Evolutionary conservation across 1,140 invertebrate genomes (phyloP).

Genomic region (Scaptomyza pallida): DNA sequence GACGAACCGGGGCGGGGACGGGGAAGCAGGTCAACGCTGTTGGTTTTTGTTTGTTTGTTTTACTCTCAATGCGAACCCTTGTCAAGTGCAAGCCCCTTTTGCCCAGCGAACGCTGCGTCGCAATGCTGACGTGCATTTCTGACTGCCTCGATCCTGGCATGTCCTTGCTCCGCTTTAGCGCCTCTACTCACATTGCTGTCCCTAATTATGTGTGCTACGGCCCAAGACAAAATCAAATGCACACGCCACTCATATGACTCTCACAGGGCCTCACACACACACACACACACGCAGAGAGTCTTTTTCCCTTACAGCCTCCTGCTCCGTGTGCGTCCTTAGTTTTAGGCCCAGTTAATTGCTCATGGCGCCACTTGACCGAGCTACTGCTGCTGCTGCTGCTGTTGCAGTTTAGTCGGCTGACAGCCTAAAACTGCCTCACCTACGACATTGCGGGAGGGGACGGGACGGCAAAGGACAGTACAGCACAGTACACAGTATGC

Average conservation of each 20-base stretch:
- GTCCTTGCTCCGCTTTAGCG: conserved; percentile 75
- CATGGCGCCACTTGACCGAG: conserved; percentile 77
- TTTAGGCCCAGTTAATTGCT: conserved; percentile 67
- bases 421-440: conserved; percentile 62
- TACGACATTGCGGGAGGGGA: no score
- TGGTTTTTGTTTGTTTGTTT: conserved; percentile 71
- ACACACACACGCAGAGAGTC: background rate
- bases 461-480: no score
- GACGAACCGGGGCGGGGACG: no score
- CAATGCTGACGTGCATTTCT: conserved; percentile 39
- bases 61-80: conserved; percentile 75
- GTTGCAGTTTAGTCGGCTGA: conserved; percentile 51
- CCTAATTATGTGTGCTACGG: conserved; percentile 74
- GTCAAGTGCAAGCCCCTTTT: conserved; percentile 56
- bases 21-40: conserved; percentile 64
- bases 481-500: conserved; percentile 2
- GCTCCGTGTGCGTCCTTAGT: conserved; percentile 18
- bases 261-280: conserved; percentile 12
- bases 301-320: conserved; percentile 22
- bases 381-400: conserved; percentile 45
- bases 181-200: conserved; percentile 59
- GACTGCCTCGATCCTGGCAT: conserved; percentile 37
- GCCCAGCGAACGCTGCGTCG: background rate
- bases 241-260: conserved; percentile 39
- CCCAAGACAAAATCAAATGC: conserved; percentile 74